phyloP scores from a whole-genome alignment of 1,140 invertebrate genomes.

The Spodoptera litura region DNA sequence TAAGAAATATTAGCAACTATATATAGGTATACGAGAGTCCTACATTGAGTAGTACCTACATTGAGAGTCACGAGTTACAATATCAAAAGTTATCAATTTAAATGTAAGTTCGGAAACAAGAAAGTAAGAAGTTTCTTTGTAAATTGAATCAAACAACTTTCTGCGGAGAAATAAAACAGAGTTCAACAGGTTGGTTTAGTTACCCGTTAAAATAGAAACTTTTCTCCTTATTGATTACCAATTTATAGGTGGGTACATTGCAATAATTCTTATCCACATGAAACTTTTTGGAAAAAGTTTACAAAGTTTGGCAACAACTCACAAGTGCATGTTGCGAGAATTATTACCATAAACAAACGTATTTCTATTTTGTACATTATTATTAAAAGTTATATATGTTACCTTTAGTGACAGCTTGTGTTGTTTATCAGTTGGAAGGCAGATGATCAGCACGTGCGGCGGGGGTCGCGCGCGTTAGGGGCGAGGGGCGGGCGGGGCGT shows the following conservation, averaged over 20 bases:
- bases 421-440: slow-evolving; percentile 45
- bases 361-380: neutral
- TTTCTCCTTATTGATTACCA: slow-evolving; percentile 27
- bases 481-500: slow-evolving; percentile 62
- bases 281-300: slow-evolving; percentile 20
- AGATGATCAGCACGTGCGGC: slow-evolving; percentile 7
- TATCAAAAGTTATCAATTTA: slow-evolving; percentile 31
- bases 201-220: slow-evolving; percentile 43
- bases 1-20: neutral
- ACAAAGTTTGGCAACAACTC: neutral
- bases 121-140: slow-evolving; percentile 42
- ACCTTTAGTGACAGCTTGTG: slow-evolving; percentile 9
- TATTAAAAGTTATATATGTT: neutral
- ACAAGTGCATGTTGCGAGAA: neutral
- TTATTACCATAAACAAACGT: too few relatives aligned
- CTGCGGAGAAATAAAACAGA: slow-evolving; percentile 40
- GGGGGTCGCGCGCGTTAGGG: slow-evolving; percentile 44
- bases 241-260: neutral
- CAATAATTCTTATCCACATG: neutral
- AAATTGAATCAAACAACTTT: slow-evolving; percentile 42
- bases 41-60: too few relatives aligned
- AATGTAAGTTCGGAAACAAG: slow-evolving; percentile 33
- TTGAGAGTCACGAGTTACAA: neutral
- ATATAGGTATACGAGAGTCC: neutral
- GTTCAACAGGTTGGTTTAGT: slow-evolving; percentile 56